phyloP scores from a whole-genome alignment of 2,797 vertebrate genomes.

The Melanotaenia nigrans region DNA sequence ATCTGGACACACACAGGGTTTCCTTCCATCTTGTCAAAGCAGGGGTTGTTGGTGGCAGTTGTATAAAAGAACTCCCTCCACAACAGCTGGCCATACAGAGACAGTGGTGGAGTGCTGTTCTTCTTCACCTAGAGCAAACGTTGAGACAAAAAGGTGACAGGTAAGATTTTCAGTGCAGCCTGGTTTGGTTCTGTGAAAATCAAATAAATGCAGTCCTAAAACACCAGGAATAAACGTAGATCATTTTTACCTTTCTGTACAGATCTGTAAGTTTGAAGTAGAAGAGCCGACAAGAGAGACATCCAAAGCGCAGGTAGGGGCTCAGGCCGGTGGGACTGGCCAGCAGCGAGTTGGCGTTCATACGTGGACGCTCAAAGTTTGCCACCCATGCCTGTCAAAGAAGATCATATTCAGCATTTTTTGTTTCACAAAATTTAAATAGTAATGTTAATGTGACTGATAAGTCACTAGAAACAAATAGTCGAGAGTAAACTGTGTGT shows the following conservation, averaged over 20 bases:
- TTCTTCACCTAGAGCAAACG: conserved; percentile 88
- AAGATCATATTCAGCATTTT: background rate
- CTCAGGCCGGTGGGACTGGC: conserved; percentile 95
- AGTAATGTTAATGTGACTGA: background rate
- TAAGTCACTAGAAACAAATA: background rate
- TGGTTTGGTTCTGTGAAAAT: background rate
- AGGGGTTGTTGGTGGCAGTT: conserved; percentile 92
- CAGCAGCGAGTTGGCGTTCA: conserved; percentile 94
- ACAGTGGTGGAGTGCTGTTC: conserved; percentile 90
- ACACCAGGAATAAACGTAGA: background rate
- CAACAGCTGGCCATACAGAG: conserved; percentile 93
- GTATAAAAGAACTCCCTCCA: conserved; percentile 98
- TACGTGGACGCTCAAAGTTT: conserved; percentile 93
- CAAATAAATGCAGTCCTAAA: background rate
- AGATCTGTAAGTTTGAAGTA: conserved; percentile 95
- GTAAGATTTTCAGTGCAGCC: background rate
- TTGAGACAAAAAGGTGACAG: background rate
- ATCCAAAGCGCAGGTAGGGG: conserved; percentile 95
- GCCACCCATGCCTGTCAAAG: conserved; percentile 91
- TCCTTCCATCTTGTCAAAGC: conserved; percentile 98
- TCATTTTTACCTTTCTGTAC: conserved; percentile 89
- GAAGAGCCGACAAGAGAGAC: conserved; percentile 94
- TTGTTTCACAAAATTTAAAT: background rate
- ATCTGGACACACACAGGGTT: conserved; percentile 96
- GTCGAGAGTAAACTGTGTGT: background rate